These are phyloP conservation scores for Trilocha varians DNA, from an alignment of 2,888 invertebrate genomes.

Conservation along the genomic window DNA sequence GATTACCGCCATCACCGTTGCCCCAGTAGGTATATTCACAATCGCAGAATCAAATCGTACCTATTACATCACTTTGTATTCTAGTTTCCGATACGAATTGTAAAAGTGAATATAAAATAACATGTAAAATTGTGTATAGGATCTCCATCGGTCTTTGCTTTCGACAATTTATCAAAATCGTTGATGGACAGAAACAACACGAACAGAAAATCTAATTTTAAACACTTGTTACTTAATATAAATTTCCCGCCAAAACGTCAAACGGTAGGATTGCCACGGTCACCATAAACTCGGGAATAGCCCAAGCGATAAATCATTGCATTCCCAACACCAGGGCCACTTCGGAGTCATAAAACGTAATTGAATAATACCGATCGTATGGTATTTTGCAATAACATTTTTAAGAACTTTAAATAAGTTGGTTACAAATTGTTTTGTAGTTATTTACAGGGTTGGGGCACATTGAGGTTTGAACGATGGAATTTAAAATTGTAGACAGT, in stretches of 20 bases:
- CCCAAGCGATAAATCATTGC: constrained; percentile 54
- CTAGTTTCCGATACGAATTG: no score
- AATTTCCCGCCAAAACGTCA: constrained; percentile 10
- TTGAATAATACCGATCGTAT: constrained; percentile 49
- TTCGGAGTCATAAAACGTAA: constrained; percentile 53
- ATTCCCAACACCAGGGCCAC: constrained; percentile 42
- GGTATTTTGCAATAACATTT: constrained; percentile 35
- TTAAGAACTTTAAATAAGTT: constrained; percentile 19
- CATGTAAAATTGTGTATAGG: no score
- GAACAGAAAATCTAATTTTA: neutral
- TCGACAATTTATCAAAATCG: neutral
- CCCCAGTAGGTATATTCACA: no score
- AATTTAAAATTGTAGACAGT: no score
- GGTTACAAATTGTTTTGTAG: neutral
- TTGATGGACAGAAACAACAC: neutral
- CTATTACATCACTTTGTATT: no score
- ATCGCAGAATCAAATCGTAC: no score
- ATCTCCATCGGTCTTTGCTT: no score
- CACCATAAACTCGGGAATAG: constrained; percentile 46
- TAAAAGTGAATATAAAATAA: no score
- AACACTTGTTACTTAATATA: neutral
- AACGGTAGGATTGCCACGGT: constrained; percentile 20
- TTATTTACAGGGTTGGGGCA: no score
- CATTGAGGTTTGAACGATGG: no score
- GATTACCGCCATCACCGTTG: no score